Evolutionary conservation across 2,888 invertebrate genomes (phyloP).

Genomic region (Hydropsyche betteni): DNA sequence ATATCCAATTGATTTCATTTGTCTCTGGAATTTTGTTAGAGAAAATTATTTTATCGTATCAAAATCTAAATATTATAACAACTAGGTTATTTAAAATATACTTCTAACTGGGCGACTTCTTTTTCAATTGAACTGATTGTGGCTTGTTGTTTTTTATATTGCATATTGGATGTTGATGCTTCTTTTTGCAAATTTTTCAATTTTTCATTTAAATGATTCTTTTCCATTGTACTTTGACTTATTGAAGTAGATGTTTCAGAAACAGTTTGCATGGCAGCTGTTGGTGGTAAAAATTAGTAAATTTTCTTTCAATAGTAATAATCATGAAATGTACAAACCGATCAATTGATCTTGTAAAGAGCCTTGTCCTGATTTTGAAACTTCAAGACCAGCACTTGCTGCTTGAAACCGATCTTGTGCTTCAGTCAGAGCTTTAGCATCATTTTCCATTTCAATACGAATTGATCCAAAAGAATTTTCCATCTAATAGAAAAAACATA

Average conservation of each 20-base stretch:
- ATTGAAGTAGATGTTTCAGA: slow-evolving; percentile 81
- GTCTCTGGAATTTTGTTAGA: slow-evolving; percentile 59
- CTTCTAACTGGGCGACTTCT: slow-evolving; percentile 68
- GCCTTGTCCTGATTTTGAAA: slow-evolving; percentile 80
- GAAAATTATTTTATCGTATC: slow-evolving; percentile 51
- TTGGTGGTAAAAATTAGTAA: neutral
- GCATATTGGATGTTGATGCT: slow-evolving; percentile 72
- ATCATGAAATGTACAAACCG: slow-evolving; percentile 60
- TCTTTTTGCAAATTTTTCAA: slow-evolving; percentile 74
- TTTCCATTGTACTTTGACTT: slow-evolving; percentile 80
- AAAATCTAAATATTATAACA: slow-evolving; percentile 1
- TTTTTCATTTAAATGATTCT: slow-evolving; percentile 70
- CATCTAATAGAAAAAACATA: slow-evolving; percentile 56
- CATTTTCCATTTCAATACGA: slow-evolving; percentile 72
- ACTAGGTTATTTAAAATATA: slow-evolving; percentile 53
- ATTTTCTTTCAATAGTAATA: neutral
- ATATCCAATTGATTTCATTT: slow-evolving; percentile 67
- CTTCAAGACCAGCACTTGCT: slow-evolving; percentile 82
- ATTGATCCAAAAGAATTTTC: slow-evolving; percentile 74
- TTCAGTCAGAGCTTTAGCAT: slow-evolving; percentile 72
- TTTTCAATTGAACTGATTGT: slow-evolving; percentile 66
- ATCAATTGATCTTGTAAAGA: slow-evolving; percentile 92
- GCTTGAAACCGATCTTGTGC: slow-evolving; percentile 87
- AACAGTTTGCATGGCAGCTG: slow-evolving; percentile 80
- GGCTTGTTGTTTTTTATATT: slow-evolving; percentile 72